Base-by-base conservation (phyloP, 2,113 vertebrate species). In the Tenebrosternarchus preto region DNA sequence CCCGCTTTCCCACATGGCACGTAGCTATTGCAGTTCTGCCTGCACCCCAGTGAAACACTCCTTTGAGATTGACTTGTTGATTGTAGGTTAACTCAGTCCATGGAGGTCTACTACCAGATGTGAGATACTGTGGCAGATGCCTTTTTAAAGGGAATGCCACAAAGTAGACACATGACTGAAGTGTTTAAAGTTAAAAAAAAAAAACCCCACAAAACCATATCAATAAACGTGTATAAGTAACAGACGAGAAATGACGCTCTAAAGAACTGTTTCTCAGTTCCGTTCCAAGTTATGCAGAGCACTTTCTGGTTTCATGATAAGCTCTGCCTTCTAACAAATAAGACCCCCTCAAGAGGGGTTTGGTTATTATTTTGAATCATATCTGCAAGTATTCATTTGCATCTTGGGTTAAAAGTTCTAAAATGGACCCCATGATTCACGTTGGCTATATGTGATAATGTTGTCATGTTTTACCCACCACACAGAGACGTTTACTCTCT, bases 351-450 rank as follows among this genome's bases (percentile, higher is more conserved):
- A n/a, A 39, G 16, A 39, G 11, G n/a, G 36, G 20, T 19, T 17
- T 16, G 6, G 16, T 39, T 20, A 68, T 39, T 68, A 68, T 19
- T 9, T 12, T n/a, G 24, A 79, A 71, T 31, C 36, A 27, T 15
- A 9, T 71, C 36, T 39, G 33, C 31, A 78, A 74, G 31, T 43
- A 8, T 27, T 27, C 6, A 56, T 80, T 72, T 63, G 16, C 31
- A 46, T 43, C 33, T 66, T 39, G 53, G 75, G 36, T 78, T 73
- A 27, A 24, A 72, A 66, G 55, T 66, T 78, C 46, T 66, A 46
- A 72, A 63, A 74, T 73, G n/a, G 64, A 77, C 33, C 50, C 2
- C 12, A 15, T 25, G n/a, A 74, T 60, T 74, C 60, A 66, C 56
- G 39, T 50, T 57, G 70, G n/a, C 25, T 73, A 64, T 56, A 67